These are phyloP conservation scores for Epinotia ramella DNA, from an alignment of 2,888 invertebrate species.

Conservation along the genomic window DNA sequence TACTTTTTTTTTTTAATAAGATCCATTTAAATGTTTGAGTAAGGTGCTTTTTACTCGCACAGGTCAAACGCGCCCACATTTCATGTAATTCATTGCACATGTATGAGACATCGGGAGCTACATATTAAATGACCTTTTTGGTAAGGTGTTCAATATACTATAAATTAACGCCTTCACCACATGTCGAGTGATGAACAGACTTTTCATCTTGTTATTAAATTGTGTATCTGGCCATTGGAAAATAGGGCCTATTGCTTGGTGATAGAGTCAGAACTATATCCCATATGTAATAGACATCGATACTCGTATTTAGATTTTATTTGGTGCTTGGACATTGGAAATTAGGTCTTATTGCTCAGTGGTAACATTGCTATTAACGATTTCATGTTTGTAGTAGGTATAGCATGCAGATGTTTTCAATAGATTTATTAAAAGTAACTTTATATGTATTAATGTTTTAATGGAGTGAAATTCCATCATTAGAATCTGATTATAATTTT, in stretches of 20 bases:
- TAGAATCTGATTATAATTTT: neutral
- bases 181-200: conserved; percentile 22
- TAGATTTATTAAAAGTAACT: conserved; percentile 6
- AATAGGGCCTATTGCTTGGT: neutral
- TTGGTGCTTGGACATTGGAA: conserved; percentile 1
- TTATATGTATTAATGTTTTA: neutral
- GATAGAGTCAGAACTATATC: neutral
- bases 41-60: neutral
- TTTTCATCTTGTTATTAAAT: conserved; percentile 19
- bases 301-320: neutral
- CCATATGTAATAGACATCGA: neutral
- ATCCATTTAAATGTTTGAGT: neutral
- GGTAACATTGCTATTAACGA: neutral
- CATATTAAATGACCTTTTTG: conserved; percentile 26
- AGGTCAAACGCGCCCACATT: neutral
- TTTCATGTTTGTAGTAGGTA: neutral
- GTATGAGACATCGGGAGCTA: conserved; percentile 14
- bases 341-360: neutral
- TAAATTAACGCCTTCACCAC: conserved; percentile 24
- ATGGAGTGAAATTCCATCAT: neutral
- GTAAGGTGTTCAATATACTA: conserved; percentile 33
- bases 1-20: neutral
- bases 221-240: neutral
- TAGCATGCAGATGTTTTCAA: neutral
- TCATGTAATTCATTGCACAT: conserved; percentile 17